Conservation (phyloP, 1,140 invertebrate species). For the Ooceraea biroi region DNA sequence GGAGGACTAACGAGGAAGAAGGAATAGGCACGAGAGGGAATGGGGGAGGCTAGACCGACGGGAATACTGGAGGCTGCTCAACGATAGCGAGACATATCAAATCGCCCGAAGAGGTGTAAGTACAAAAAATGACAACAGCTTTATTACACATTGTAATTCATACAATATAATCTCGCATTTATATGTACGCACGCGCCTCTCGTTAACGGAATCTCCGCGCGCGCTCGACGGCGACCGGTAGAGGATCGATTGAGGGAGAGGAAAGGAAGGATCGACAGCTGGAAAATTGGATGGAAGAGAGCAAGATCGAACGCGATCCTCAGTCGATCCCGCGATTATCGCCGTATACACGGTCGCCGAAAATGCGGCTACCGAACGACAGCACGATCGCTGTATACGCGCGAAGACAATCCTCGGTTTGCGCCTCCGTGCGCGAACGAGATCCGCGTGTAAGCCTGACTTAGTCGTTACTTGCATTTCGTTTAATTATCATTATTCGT, state of each 20-base stretch:
- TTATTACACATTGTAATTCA: conserved; percentile 79
- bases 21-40: not conserved
- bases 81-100: conserved; percentile 69
- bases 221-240: conserved; percentile 44
- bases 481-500: conserved; percentile 83
- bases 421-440: conserved; percentile 57
- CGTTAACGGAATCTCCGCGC: conserved; percentile 59
- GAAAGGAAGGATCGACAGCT: conserved; percentile 4
- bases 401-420: conserved; percentile 7
- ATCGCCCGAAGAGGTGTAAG: conserved; percentile 79
- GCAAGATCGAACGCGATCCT: not conserved
- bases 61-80: conserved; percentile 45
- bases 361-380: not conserved
- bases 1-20: not conserved
- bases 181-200: conserved; percentile 72
- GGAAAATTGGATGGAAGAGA: too few relatives aligned
- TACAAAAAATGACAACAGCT: conserved; percentile 83
- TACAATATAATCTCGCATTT: conserved; percentile 75
- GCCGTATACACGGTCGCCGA: not conserved
- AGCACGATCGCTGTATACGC: not conserved
- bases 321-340: conserved; percentile 16
- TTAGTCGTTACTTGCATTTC: conserved; percentile 80
- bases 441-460: conserved; percentile 80
- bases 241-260: not conserved
- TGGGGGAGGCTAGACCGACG: not conserved